Percentiles rank a stretch among this genome's conserved stretches.
Evolutionary conservation across 2,888 invertebrate species (phyloP).

Genomic region (Nebria brevicollis): DNA sequence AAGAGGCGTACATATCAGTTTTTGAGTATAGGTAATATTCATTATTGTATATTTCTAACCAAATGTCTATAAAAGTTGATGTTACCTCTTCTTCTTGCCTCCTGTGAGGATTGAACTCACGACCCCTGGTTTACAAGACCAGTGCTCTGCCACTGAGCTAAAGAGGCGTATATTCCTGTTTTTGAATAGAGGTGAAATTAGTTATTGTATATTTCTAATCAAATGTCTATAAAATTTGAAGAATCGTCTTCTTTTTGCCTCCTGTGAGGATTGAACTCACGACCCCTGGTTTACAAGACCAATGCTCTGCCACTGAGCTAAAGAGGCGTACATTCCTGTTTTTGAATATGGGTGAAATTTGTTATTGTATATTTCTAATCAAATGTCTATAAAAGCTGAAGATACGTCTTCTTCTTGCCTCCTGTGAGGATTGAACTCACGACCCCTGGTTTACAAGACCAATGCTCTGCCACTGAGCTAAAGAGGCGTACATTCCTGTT

Average conservation of each 20-base stretch:
- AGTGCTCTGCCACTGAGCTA: constrained; percentile 73
- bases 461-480: constrained; percentile 73
- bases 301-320: constrained; percentile 73
- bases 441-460: constrained; percentile 73
- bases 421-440: constrained; percentile 72
- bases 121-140: constrained; percentile 73
- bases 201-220: too few species aligned
- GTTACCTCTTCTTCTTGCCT: constrained; percentile 58
- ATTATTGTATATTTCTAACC: neutral
- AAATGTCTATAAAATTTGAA: too few species aligned
- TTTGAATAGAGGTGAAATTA: too few species aligned
- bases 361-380: too few species aligned
- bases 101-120: constrained; percentile 72
- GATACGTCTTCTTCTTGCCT: constrained; percentile 58
- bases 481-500: constrained; percentile 59
- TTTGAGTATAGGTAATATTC: neutral
- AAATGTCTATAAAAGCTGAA: too few species aligned
- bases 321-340: constrained; percentile 59
- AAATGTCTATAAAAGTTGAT: too few species aligned
- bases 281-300: constrained; percentile 73
- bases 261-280: constrained; percentile 72
- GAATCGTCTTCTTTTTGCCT: constrained; percentile 58
- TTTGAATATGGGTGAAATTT: too few species aligned
- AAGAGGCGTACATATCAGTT: constrained; percentile 59
- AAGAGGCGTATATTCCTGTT: constrained; percentile 59